Evolutionary conservation across 2,888 invertebrate genomes (phyloP), one percentile per base, ranked within the genome.

Genomic region (Acanthosepion lycidas): DNA sequence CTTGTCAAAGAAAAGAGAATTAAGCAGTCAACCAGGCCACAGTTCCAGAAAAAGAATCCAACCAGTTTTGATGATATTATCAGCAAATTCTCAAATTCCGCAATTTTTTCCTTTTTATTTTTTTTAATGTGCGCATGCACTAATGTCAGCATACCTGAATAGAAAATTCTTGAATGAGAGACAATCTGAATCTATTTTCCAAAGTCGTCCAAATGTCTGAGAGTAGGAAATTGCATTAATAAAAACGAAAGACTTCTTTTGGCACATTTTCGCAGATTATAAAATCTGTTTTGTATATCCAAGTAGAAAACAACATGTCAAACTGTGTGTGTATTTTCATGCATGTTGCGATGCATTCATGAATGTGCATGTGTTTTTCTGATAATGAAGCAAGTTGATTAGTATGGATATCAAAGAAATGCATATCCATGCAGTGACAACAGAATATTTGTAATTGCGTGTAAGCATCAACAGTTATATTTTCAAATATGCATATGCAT

Each of bases 61-160:
- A 78, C n/a, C 78, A 78, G 33, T n/a, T n/a, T 78, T n/a, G 78
- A 78, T 78, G 78, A 78, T 78, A 78, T 78, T n/a, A 78, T 78
- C 78, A 12, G 78, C 78, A 78, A n/a, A 78, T 78, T 78, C 78
- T 78, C 78, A 78, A 78, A 78, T 78, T 78, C 78, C 33, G 78
- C n/a, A 78, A 78, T 42, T 42, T 42, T 42, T 42, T 42, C 42
- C 42, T 42, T 42, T 42, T 42, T 33, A 78, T n/a, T 78, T 78
- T 78, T 78, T n/a, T 78, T 78, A 78, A 78, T 78, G 78, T 78
- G 78, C 15, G 18, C 78, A 33, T 78, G 78, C 78, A 78, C n/a
- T n/a, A 5, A 15, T 78, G 78, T n/a, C n/a, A 33, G n/a, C n/a
- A 33, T 78, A 33, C n/a, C 15, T 78, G 78, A 78, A 78, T n/a